A percentile compares a stretch with the other conserved stretches of the same genome.
Conservation (phyloP, 2,888 invertebrate genomes). For the Lycia hirtaria region DNA sequence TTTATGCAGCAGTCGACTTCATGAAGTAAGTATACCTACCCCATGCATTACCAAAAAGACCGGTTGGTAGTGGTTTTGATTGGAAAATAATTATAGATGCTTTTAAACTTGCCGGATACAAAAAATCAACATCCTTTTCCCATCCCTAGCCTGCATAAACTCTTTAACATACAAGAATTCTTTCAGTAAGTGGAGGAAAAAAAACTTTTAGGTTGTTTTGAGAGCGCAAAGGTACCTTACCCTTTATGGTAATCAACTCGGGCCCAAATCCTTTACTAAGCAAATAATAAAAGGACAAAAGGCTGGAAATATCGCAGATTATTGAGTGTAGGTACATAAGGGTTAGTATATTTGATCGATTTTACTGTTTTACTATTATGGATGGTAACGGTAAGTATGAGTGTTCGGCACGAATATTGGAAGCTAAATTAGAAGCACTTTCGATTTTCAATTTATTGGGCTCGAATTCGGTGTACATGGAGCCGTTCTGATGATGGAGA, state of each 20-base stretch:
- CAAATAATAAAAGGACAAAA: conserved; percentile 54
- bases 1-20: too few relatives aligned
- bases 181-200: conserved; percentile 21
- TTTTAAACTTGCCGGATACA: conserved; percentile 1
- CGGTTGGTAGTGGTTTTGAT: too few relatives aligned
- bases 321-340: conserved; percentile 3
- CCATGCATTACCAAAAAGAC: too few relatives aligned
- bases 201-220: conserved; percentile 24
- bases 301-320: conserved; percentile 34
- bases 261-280: conserved; percentile 55
- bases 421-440: too few relatives aligned
- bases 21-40: too few relatives aligned
- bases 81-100: neutral
- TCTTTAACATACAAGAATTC: conserved; percentile 25
- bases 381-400: too few relatives aligned
- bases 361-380: too few relatives aligned
- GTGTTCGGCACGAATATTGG: too few relatives aligned
- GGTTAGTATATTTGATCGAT: neutral
- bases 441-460: too few relatives aligned
- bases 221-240: conserved; percentile 36
- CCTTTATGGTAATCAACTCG: conserved; percentile 58
- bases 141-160: conserved; percentile 11
- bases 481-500: too few relatives aligned
- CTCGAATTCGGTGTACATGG: too few relatives aligned
- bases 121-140: neutral